Percentiles rank a stretch among this genome's conserved stretches.
phyloP scores from a whole-genome alignment of 2,888 invertebrate genomes.

The Tipula helvola region DNA sequence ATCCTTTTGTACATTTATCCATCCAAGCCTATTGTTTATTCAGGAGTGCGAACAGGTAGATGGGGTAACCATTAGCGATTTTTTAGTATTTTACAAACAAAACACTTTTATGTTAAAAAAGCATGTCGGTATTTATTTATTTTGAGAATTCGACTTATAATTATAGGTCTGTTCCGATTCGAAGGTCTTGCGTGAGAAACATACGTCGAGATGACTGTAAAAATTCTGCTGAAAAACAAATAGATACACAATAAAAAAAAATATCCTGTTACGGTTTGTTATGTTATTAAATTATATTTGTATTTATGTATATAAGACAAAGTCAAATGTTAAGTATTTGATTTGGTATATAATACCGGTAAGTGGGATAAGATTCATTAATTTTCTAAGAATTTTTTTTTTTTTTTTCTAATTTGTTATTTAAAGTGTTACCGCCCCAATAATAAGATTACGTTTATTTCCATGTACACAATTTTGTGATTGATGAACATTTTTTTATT shows the following conservation, averaged over 20 bases:
- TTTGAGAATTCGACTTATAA: neutral
- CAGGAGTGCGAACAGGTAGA: conserved; percentile 4
- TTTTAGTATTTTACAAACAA: neutral
- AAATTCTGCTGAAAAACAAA: neutral
- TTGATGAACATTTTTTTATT: neutral
- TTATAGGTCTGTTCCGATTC: neutral
- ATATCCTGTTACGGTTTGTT: neutral
- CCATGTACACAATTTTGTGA: neutral
- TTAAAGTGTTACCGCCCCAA: neutral
- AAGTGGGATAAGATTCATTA: neutral
- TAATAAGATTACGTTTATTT: conserved; percentile 4
- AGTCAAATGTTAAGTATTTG: neutral
- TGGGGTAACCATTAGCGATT: neutral
- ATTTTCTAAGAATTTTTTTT: neutral
- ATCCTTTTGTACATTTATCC: neutral
- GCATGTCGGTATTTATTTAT: neutral
- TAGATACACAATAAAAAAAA: neutral
- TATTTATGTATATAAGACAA: neutral
- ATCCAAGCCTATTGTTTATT: neutral
- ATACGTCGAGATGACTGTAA: neutral
- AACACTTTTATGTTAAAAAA: neutral
- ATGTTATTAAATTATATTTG: neutral
- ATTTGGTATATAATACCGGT: neutral
- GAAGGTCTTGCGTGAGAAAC: neutral
- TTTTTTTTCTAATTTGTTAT: neutral